Evolutionary conservation across 2,888 invertebrate species (phyloP).

Genomic region (Dorcus parallelipipedus): DNA sequence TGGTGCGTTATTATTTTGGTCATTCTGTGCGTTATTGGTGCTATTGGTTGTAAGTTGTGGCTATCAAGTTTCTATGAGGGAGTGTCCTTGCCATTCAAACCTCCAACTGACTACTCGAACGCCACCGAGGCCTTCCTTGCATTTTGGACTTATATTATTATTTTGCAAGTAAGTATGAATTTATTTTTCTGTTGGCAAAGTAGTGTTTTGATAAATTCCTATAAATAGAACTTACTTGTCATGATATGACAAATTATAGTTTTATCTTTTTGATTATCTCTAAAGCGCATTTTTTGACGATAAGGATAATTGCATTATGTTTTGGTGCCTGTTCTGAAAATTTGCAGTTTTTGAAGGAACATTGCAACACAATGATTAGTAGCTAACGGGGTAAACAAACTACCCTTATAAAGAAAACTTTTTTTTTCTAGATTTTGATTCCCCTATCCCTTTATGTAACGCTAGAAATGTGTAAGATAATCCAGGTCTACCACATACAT

Average conservation of each 20-base stretch:
- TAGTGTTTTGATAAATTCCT: no score
- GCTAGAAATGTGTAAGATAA: slow-evolving; percentile 91
- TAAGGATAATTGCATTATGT: neutral
- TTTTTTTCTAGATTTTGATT: slow-evolving; percentile 76
- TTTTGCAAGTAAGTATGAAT: slow-evolving; percentile 68
- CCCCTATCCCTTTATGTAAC: slow-evolving; percentile 96
- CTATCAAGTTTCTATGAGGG: slow-evolving; percentile 57
- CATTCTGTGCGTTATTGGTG: slow-evolving; percentile 85
- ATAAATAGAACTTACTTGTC: no score
- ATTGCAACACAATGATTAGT: neutral
- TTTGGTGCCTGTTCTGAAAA: no score
- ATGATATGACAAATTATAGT: no score
- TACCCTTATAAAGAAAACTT: neutral
- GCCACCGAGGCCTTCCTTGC: slow-evolving; percentile 68
- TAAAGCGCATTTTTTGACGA: neutral
- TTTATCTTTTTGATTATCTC: no score
- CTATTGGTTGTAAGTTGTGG: slow-evolving; percentile 88
- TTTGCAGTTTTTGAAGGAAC: no score
- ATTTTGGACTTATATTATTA: slow-evolving; percentile 95
- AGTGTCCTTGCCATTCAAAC: slow-evolving; percentile 65
- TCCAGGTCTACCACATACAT: slow-evolving; percentile 94
- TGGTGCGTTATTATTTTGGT: slow-evolving; percentile 94
- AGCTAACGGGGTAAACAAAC: neutral
- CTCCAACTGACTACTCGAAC: slow-evolving; percentile 48
- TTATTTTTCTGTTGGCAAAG: neutral